phyloP scores from a whole-genome alignment of 2,113 vertebrate genomes.

The Spizaetus ornatus region DNA sequence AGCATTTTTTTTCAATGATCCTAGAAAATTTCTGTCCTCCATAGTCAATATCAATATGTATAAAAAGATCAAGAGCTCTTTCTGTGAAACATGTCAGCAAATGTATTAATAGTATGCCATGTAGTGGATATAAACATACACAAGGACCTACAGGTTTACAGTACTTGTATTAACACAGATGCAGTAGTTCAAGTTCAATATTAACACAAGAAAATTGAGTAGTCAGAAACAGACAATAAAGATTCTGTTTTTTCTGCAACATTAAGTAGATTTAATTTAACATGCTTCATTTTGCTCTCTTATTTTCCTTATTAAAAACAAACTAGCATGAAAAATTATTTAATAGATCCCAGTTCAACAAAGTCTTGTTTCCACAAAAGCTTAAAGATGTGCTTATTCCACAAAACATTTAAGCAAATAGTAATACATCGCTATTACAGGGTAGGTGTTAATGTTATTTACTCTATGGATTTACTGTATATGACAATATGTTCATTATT shows the following conservation, averaged over 20 bases:
- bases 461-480: neutral
- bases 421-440: neutral
- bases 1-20: fast-evolving
- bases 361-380: neutral
- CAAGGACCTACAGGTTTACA: neutral
- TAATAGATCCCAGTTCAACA: neutral
- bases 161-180: neutral
- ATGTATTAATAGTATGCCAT: neutral
- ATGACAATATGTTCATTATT: neutral
- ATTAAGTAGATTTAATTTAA: neutral
- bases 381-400: neutral
- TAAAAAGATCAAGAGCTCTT: neutral
- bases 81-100: neutral
- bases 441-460: neutral
- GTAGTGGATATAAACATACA: neutral
- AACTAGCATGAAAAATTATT: neutral
- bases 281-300: neutral
- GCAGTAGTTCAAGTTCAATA: neutral
- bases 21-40: neutral
- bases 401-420: neutral
- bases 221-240: neutral
- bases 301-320: neutral
- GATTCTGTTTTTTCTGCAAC: neutral
- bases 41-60: neutral
- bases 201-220: neutral